Base-by-base conservation (phyloP, 2,113 vertebrate species). In the Lepus europaeus region DNA sequence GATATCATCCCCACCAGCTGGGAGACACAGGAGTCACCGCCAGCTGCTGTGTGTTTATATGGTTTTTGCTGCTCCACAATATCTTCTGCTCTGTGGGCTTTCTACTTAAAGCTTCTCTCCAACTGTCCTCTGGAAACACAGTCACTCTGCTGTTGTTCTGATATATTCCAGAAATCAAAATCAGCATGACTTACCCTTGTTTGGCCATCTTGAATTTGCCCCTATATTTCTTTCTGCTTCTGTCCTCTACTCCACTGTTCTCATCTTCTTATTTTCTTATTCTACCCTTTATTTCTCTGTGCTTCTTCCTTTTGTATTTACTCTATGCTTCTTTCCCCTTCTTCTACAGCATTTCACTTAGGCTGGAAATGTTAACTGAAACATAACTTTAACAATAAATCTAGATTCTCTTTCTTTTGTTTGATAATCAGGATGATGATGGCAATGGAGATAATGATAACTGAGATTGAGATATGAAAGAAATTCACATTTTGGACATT, bases 401-500 rank as follows among this genome's bases (percentile, higher is more conserved):
- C 31, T 73, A 91, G 33, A 78, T 63, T 20, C 20, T 59, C 17
- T 2, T 87, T 94, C 61, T 64, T 33, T 68, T 56, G 45, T 66
- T 25, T 72, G 20, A 61, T 25, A 6, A 45, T 61, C 10, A 72
- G 29, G 5, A 63, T 64, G 27, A 66, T 69, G 6, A 63, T 72
- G 0, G 29, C 63, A 3, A 85, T 23, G 2, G 53, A 25, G 20
- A 72, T 70, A 14, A 36, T 29, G 11, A 74, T 70, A 53, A 72
- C 66, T 61, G 87, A 59, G 22, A 81, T 20, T 70, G 45, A 45
- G 45, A 45, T 45, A 16, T 13, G 84, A 80, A 10, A 94, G 2
- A 7, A 90, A 83, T 31, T 89, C 66, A 82, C 19, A 69, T 72
- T 94, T 81, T 84, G 68, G 92, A 51, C 45, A 45, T 25, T 81